These are phyloP conservation scores for Cantharis lateralis DNA, from an alignment of 2,888 invertebrate genomes.

Conservation along the genomic window DNA sequence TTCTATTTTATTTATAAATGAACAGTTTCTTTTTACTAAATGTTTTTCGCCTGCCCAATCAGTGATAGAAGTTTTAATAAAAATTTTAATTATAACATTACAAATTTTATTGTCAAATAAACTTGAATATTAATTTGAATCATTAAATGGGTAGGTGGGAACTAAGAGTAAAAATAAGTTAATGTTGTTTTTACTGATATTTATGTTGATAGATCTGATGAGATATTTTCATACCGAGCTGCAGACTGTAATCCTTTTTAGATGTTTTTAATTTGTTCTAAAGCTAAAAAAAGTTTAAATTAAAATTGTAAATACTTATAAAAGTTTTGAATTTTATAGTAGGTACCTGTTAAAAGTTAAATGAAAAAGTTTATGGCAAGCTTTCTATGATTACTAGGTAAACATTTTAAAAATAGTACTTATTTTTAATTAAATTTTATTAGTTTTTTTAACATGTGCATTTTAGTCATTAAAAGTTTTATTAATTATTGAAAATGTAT, in stretches of 20 bases:
- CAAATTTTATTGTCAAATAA: not conserved
- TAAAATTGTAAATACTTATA: constrained; percentile 22
- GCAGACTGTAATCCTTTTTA: constrained; percentile 10
- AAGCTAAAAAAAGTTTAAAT: constrained; percentile 14
- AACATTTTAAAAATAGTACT: not conserved
- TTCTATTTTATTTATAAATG: not conserved
- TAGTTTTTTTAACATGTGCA: not conserved
- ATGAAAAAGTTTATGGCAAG: constrained; percentile 17
- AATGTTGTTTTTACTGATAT: not conserved
- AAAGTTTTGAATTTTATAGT: constrained; percentile 11
- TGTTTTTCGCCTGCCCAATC: not conserved
- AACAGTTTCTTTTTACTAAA: not conserved
- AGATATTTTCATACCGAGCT: not conserved
- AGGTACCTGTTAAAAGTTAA: constrained; percentile 14
- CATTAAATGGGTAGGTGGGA: not conserved
- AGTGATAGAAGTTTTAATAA: no score
- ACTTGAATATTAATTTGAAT: not conserved
- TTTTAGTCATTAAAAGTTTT: not conserved
- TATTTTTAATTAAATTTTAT: not conserved
- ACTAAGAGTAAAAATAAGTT: not conserved
- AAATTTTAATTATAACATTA: no score
- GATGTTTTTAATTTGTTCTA: constrained; percentile 23
- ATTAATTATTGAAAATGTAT: not conserved
- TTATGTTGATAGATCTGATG: not conserved
- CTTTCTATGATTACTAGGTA: not conserved